These are phyloP conservation scores for Motacilla tschutschensis DNA, from an alignment of 2,113 vertebrate species.

Conservation along the genomic window DNA sequence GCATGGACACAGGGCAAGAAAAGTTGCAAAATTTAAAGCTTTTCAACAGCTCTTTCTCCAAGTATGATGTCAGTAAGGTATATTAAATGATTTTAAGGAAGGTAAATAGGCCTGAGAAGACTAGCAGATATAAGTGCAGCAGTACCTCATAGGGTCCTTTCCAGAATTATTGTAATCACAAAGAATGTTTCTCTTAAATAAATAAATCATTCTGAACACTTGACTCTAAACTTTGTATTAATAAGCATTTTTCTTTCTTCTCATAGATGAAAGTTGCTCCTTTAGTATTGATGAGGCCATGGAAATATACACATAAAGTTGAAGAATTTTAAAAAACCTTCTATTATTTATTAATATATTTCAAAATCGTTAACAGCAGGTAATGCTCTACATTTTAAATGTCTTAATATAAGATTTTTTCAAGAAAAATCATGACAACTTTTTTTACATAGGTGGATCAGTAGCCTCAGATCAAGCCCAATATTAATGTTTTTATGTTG, in stretches of 20 bases:
- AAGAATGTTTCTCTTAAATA: not conserved
- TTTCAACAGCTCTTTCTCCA: not conserved
- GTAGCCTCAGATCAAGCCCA: not conserved
- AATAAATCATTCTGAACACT: not conserved
- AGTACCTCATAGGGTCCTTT: not conserved
- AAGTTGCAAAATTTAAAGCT: not conserved
- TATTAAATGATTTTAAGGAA: not conserved
- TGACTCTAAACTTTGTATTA: not conserved
- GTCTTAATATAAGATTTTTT: not conserved
- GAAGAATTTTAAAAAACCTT: accelerated
- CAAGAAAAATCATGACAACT: not conserved
- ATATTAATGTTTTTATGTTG: not conserved
- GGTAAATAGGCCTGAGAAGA: not conserved
- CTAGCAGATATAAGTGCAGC: not conserved
- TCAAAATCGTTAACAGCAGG: not conserved
- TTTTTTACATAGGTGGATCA: not conserved
- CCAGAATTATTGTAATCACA: not conserved
- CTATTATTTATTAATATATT: not conserved
- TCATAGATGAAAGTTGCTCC: not conserved
- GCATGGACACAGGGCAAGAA: accelerated
- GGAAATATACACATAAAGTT: not conserved
- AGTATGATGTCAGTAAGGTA: not conserved
- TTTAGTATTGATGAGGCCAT: not conserved
- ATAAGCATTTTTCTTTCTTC: not conserved
- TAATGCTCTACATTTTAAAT: not conserved